Conservation (phyloP, 2,888 invertebrate genomes). For the Cryptocheilus praepositus region DNA sequence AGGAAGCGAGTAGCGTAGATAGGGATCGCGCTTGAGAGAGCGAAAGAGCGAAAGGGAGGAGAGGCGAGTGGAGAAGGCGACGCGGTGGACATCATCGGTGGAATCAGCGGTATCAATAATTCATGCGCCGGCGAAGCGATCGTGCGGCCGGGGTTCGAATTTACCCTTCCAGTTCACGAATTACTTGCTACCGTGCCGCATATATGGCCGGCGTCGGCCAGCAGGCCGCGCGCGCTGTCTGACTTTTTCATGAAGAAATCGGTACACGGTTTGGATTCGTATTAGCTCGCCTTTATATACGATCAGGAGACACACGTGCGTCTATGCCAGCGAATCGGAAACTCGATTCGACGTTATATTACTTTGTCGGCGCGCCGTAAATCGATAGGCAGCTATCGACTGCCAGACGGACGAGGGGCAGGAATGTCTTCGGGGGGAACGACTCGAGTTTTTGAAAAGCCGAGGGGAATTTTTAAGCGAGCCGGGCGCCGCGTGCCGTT, state of each 20-base stretch:
- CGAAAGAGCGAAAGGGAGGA: not conserved
- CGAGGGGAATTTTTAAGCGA: too few relatives aligned
- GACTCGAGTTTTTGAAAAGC: too few relatives aligned
- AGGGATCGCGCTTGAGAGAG: not conserved
- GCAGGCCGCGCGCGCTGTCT: not conserved
- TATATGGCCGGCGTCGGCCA: conserved; percentile 18
- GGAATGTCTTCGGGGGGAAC: too few relatives aligned
- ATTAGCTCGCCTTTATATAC: too few relatives aligned
- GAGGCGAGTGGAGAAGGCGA: not conserved
- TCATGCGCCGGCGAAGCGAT: conserved; percentile 40
- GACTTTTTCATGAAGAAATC: conserved; percentile 10
- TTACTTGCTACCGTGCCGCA: conserved; percentile 29
- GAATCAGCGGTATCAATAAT: conserved; percentile 46
- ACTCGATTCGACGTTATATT: too few relatives aligned
- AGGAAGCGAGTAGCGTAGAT: conserved; percentile 6
- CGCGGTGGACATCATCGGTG: conserved; percentile 39
- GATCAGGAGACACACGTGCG: too few relatives aligned
- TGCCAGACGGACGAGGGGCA: too few relatives aligned
- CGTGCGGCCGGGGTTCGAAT: conserved; percentile 35
- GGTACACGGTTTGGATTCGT: too few relatives aligned
- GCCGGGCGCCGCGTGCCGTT: too few relatives aligned
- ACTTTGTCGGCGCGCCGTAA: too few relatives aligned
- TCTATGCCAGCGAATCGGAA: too few relatives aligned
- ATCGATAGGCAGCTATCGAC: too few relatives aligned
- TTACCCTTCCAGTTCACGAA: conserved; percentile 32